Conservation (phyloP, 92 coral and sea anemone genomes). For the Phenganax stokvisi region DNA sequence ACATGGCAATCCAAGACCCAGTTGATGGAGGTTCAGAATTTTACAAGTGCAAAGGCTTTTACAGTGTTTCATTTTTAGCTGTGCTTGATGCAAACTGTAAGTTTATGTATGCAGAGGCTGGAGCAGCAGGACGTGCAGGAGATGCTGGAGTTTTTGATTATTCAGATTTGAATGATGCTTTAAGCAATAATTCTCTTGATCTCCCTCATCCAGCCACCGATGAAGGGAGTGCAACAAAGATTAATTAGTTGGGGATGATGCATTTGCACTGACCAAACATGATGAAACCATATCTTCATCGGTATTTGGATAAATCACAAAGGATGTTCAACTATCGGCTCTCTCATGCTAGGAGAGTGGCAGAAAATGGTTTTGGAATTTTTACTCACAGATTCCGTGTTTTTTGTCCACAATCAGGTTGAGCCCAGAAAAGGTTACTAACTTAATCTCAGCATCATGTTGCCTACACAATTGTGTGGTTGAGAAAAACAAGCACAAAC, state of each 20-base stretch:
- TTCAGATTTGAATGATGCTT: constrained; percentile 13
- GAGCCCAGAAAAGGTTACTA: constrained; percentile 36
- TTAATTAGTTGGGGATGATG: constrained; percentile 39
- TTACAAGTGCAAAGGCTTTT: constrained; percentile 31
- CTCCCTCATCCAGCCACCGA: constrained; percentile 14
- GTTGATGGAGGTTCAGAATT: constrained; percentile 19
- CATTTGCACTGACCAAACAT: constrained; percentile 34
- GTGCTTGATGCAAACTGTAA: constrained; percentile 34
- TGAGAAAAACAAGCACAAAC: constrained; percentile 48
- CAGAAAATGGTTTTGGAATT: constrained; percentile 42
- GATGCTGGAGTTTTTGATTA: constrained; percentile 29
- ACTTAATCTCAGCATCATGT: constrained; percentile 41
- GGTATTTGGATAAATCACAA: constrained; percentile 32
- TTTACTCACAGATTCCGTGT: constrained; percentile 29
- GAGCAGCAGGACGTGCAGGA: constrained; percentile 36
- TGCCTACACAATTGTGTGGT: constrained; percentile 45
- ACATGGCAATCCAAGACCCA: constrained; percentile 30
- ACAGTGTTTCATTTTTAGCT: constrained; percentile 31
- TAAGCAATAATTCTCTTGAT: constrained; percentile 14
- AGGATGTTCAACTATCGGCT: constrained; percentile 38
- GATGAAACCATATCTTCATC: constrained; percentile 44
- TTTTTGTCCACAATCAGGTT: constrained; percentile 31
- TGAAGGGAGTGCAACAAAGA: neutral
- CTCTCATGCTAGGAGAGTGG: constrained; percentile 34
- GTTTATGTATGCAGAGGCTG: constrained; percentile 38